phyloP scores from a whole-genome alignment of 2,113 vertebrate genomes.

The Hippoglossus stenolepis region DNA sequence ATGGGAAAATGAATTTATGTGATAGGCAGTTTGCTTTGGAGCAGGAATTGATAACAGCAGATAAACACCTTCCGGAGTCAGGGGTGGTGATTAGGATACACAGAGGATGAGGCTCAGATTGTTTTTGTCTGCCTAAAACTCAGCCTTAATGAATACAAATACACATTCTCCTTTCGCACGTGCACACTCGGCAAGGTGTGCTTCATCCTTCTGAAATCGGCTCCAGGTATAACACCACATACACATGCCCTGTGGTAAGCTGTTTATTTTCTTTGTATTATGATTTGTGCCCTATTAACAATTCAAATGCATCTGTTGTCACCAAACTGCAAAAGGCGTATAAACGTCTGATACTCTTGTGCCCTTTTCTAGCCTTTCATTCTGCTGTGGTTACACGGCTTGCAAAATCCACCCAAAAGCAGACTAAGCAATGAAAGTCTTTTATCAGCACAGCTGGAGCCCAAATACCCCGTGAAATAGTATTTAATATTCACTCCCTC shows the following conservation, averaged over 20 bases:
- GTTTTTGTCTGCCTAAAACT: background rate
- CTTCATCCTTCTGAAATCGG: background rate
- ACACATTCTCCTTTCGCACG: background rate
- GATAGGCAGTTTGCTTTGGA: conserved; percentile 20
- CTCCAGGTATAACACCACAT: background rate
- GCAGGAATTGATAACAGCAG: conserved; percentile 39
- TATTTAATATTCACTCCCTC: conserved; percentile 66
- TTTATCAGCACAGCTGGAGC: conserved; percentile 66
- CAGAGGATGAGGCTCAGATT: background rate
- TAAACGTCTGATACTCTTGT: conserved; percentile 30
- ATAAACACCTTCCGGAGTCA: conserved; percentile 42
- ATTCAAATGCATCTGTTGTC: conserved; percentile 36
- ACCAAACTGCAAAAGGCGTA: conserved; percentile 22
- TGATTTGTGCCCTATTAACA: conserved; percentile 25
- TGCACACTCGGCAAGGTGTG: background rate
- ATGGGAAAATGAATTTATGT: conserved; percentile 46
- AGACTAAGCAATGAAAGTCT: conserved; percentile 60
- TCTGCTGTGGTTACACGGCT: conserved; percentile 37
- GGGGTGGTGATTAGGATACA: conserved; percentile 36
- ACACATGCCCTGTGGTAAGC: background rate
- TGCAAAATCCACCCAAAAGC: conserved; percentile 56
- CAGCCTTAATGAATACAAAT: conserved; percentile 27
- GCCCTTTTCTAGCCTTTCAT: conserved; percentile 27
- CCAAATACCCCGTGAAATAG: conserved; percentile 63
- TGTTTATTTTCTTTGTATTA: conserved; percentile 26